Base-by-base conservation (phyloP, 2,888 invertebrate genomes). In the Lissonota sp. region DNA sequence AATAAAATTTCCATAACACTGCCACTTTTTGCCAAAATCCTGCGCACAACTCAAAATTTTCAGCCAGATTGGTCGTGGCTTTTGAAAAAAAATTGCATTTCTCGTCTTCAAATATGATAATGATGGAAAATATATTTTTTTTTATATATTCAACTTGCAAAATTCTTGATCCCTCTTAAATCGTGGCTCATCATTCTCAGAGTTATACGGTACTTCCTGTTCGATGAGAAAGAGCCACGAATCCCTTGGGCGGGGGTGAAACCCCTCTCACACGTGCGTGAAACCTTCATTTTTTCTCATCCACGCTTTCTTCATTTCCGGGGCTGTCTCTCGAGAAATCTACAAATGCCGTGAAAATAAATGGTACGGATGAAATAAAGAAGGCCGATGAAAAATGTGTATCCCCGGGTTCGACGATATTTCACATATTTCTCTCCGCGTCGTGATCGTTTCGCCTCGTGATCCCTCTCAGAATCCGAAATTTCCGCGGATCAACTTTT, bases 221-320 rank as follows among this genome's bases (percentile, higher is more conserved):
- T 77, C 46, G 44, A 70, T 51, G 12, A 44, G 44, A 7, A 42
- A 57, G 53, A 57, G 42, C 51, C 7, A 37, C 46, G 37, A 16
- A 55, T 63, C 44, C 49, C 55, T 49, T 10, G 62, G 10, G 55
- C 8, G 46, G 44, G 40, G 16, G n/a, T n/a, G 55, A 10, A 62
- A 62, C 53, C 49, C n/a, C 55, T 26, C 63, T 26, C 26, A 26
- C 60, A 37, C 53, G 26, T 46, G n/a, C 53, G 7, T 58, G 26
- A 10, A n/a, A 51, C 14, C 8, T 10, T 44, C 62, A 12, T 44
- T 44, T 16, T 60, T 53, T 57, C 53, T 46, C 26, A 26, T 42
- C 66, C 51, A 49, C 8, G 44, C 64, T 26, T n/a, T 64, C 57
- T 69, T 16, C 62, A 64, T 63, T 79, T 70, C 79, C 74, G 67